Evolutionary conservation across 2,113 vertebrate genomes (phyloP), one percentile per base, ranked within the genome.

Genomic region (Naja naja): DNA sequence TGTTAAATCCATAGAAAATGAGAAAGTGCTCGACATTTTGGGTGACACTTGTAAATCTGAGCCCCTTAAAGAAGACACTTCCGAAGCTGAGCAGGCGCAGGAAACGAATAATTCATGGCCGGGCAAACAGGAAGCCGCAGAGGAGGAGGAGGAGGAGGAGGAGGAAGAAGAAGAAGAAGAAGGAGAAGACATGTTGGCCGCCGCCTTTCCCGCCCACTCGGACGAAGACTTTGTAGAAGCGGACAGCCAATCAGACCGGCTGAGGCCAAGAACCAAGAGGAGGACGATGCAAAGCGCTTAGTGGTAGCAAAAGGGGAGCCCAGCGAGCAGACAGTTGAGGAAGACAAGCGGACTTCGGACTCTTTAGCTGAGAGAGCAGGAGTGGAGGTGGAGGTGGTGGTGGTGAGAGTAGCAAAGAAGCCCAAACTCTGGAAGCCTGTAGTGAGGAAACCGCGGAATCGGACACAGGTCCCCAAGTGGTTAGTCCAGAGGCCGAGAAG

Each of bases 1-100:
- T 99, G 98, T 99, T 99, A 99, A 98, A 99, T 99, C 99, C 99
- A 98, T 99, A 99, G 99, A 99, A 99, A 99, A 99, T 99, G 99
- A 99, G 98, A 99, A 99, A 99, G 99, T 99, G 99, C 99, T 99
- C 98, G 99, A 98, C 97, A 98, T 98, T 98, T 98, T 98, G 98
- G 98, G 98, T 98, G 97, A 98, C 99, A 99, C 98, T 99, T 99
- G 99, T 99, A 99, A 99, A 98, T 99, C 99, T 99, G 99, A 99
- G 98, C 98, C 98, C 95, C 98, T 98, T 98, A 99, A 98, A 97
- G 99, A 99, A 98, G 99, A 99, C 95, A 95, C 90, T 96, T 91
- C 96, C 0, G 97, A 98, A 96, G 97, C 96, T 96, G 98, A 98
- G 98, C 98, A 95, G 97, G 98, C 98, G 97, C 98, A 99, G 97